A percentile compares a stretch with the other conserved stretches of the same genome.
Conservation (phyloP, 1,140 invertebrate species). For the Rhopalosiphum maidis region DNA sequence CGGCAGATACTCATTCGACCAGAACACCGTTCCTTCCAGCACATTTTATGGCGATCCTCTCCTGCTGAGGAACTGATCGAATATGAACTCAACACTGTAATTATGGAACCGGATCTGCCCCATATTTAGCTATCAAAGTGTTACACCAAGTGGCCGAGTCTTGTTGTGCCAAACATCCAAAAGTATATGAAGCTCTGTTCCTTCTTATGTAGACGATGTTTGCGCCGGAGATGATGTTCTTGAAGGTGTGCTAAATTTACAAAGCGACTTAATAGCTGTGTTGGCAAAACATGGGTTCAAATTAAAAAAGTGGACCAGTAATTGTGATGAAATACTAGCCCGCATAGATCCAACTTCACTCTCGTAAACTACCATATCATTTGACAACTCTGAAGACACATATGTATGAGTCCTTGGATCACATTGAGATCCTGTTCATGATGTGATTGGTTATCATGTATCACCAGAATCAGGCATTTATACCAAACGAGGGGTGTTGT, state of each 20-base stretch:
- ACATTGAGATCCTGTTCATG: not conserved
- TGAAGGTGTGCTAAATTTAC: not conserved
- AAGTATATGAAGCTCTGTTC: not conserved
- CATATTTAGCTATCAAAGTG: not conserved
- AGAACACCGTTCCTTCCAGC: not conserved
- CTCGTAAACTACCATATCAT: not conserved
- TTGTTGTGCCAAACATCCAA: not conserved
- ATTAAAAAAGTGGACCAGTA: not conserved
- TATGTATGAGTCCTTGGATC: not conserved
- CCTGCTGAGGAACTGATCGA: not conserved
- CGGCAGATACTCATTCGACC: not conserved
- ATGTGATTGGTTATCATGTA: not conserved
- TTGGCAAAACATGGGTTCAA: not conserved
- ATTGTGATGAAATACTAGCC: not conserved
- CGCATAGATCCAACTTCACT: not conserved
- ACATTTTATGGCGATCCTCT: not conserved
- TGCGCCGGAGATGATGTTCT: not conserved
- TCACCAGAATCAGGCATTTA: not conserved
- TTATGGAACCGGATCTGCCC: not conserved
- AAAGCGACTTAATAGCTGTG: not conserved
- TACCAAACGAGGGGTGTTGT: constrained; percentile 58
- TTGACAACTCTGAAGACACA: not conserved
- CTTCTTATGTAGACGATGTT: not conserved
- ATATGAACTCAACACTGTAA: not conserved
- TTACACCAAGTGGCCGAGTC: not conserved